Evolutionary conservation across 2,888 invertebrate species (phyloP), one percentile per base, ranked within the genome.

Genomic region (Palloptera scutellata): DNA sequence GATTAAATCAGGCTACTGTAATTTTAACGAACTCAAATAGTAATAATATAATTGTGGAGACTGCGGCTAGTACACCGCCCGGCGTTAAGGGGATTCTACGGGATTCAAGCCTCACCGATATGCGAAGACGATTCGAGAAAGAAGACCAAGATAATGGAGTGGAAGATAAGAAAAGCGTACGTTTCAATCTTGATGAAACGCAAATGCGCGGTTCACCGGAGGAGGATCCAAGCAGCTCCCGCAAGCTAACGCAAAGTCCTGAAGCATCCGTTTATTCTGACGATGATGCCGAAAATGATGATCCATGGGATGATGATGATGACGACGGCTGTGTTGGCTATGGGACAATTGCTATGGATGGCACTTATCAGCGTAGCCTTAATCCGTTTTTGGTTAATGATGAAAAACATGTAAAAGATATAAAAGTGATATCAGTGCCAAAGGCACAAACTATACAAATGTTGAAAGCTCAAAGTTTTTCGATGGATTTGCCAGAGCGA

Each of bases 141-240:
- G 79, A 81, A 0, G 72, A 72, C 1, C 73, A 74, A 13, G 75
- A 74, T 11, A 67, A 61, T 51, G 69, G 64, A 11, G 52, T 15
- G 0, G 93, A 93, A 69, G 93, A 93, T 67, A 89, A 89, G 69
- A 93, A 93, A 79, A 92, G 91, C 79, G 93, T 94, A 0, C 86
- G 90, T 10, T 91, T 90, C 74, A 89, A 89, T 80, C 81, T 90
- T 65, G 83, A 81, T 11, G 77, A 79, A 9, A 67, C 72, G 10
- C 77, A 77, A 68, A 66, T 73, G 41, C 75, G 76, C 40, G 66
- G 66, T 2, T 81, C 83, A 1, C 79, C 81, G 0, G 81, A 79
- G 12, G 79, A 81, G 15, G 81, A 82, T 61, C 75, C 75, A 0
- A 78, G 76, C 41, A 78, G 77, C 19, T 78, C 79, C 1, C 75